These are phyloP conservation scores for Psix sp. DNA, from an alignment of 1,140 invertebrate species.

Conservation along the genomic window DNA sequence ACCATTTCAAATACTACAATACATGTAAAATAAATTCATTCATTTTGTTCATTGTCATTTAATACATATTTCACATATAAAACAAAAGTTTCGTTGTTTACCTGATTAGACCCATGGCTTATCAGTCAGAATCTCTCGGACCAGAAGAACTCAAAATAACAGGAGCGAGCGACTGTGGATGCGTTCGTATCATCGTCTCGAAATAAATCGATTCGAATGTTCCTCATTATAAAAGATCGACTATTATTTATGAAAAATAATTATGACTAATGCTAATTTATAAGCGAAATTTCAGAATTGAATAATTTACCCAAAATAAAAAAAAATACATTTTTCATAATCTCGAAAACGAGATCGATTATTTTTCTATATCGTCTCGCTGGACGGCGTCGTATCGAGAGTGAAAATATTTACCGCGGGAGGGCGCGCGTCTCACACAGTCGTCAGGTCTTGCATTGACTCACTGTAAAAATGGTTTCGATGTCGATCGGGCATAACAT, in stretches of 20 bases:
- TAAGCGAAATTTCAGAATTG: constrained; percentile 1
- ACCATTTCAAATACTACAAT: constrained; percentile 2
- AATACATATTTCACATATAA: too few relatives aligned
- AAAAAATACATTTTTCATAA: not conserved
- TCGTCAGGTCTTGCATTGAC: constrained; percentile 25
- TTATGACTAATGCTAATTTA: not conserved
- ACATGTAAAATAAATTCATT: too few relatives aligned
- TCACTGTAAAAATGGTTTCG: constrained; percentile 57
- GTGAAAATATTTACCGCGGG: constrained; percentile 10
- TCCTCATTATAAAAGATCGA: too few relatives aligned
- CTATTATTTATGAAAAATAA: not conserved
- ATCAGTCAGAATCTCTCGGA: not conserved
- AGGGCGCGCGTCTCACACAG: constrained; percentile 18
- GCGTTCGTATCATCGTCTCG: constrained; percentile 6
- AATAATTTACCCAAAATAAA: constrained; percentile 1
- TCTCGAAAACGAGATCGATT: too few relatives aligned
- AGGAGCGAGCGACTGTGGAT: not conserved
- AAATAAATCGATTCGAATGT: constrained; percentile 9
- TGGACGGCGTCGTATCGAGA: too few relatives aligned
- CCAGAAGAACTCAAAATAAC: constrained; percentile 2
- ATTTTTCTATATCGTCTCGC: too few relatives aligned
- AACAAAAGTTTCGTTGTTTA: too few relatives aligned
- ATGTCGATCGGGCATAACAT: constrained; percentile 56
- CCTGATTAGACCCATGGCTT: not conserved
- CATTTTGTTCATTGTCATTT: not conserved